Base-by-base conservation (phyloP, 35 echinoderm and acorn worm species). In the Diadema setosum region DNA sequence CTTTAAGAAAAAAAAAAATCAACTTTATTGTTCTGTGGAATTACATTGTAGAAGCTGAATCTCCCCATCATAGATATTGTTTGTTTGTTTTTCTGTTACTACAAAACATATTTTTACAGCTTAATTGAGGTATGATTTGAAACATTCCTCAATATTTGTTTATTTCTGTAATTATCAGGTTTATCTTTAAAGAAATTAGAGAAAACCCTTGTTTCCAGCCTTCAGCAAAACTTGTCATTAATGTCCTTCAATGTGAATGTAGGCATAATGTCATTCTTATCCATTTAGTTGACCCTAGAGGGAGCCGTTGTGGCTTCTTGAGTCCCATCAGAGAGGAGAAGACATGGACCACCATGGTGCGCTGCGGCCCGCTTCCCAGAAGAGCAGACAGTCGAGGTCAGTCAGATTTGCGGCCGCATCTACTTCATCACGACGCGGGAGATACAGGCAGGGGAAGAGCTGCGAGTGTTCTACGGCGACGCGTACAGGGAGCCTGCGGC, bases 271-370 rank as follows among this genome's bases (percentile, higher is more conserved):
- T 2, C 21, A 0, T 67, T 34, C 37, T 3, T 29, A 14, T 29
- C 63, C 6, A 3, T n/a, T 2, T 41, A 41, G 21, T 78, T 17
- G 39, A 41, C 44, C 35, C 44, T 8, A 14, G 73, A 78, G 73
- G 73, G 34, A 78, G 40, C 7, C 11, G 34, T 5, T 78, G 73
- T 33, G 39, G 39, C 40, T 78, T 41, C 20, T 12, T 78, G 9
- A 41, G 44, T 44, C 35, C 35, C 11, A 35, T 41, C 35, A 44
- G 5, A 1, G 73, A 78, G 27, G 27, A 15, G 11, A 25, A 78
- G 30, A 98, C 94, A 69, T 98, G 95, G 95, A 94, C 94, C 91
- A 87, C 82, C 45, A 91, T 80, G 25, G 92, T 98, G 32, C 86
- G 82, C 69, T 58, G 49, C 15, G n/a, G 95, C 95, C 27, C 75